Evolutionary conservation across 2,888 invertebrate genomes (phyloP).

Genomic region (Ecliptopera silaceata): DNA sequence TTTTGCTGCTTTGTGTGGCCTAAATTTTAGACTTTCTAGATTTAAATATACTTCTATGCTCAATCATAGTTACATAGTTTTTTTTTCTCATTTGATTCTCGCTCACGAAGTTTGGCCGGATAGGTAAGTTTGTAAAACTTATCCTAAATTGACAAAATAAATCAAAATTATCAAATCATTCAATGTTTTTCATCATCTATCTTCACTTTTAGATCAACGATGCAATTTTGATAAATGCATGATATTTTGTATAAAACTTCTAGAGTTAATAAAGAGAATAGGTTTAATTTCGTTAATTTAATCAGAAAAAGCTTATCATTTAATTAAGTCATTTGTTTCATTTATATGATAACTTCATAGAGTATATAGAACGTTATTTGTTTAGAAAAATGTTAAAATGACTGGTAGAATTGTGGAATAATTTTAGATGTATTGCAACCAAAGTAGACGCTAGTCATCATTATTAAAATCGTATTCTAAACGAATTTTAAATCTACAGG

Average conservation of each 20-base stretch:
- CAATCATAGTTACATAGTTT: constrained; percentile 27
- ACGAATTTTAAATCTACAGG: constrained; percentile 40
- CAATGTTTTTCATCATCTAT: background rate
- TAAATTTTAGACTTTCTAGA: constrained; percentile 7
- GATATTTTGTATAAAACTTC: background rate
- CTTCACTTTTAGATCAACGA: background rate
- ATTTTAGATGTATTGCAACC: too few species aligned
- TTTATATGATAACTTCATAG: too few species aligned
- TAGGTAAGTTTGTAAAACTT: constrained; percentile 27
- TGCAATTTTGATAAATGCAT: constrained; percentile 14
- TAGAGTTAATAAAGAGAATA: too few species aligned
- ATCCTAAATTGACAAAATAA: background rate
- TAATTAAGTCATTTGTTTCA: too few species aligned
- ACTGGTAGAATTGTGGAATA: too few species aligned
- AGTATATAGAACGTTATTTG: too few species aligned
- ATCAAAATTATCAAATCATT: background rate
- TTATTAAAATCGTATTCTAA: background rate
- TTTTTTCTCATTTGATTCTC: constrained; percentile 27
- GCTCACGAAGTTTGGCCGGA: constrained; percentile 32
- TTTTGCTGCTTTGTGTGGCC: constrained; percentile 2
- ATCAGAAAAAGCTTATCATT: too few species aligned
- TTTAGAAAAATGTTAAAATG: too few species aligned
- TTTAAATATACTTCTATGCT: constrained; percentile 13
- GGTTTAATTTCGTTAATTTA: too few species aligned
- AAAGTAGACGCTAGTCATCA: too few species aligned